These are phyloP conservation scores for Pseudorasbora parva DNA, from an alignment of 2,113 vertebrate species.

Conservation along the genomic window DNA sequence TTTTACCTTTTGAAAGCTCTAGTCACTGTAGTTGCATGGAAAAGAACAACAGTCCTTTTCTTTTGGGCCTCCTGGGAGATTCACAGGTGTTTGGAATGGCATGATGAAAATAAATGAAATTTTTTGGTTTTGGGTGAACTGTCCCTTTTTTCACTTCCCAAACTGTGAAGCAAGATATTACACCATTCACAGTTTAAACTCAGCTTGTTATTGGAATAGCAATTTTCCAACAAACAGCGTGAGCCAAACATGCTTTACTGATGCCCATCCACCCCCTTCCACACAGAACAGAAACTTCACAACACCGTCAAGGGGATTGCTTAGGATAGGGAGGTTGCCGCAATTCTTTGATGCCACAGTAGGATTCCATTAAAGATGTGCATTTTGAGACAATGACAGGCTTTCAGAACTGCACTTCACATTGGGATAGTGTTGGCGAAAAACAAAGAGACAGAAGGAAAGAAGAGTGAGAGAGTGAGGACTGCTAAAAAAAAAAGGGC, in stretches of 20 bases:
- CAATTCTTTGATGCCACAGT: slow-evolving; percentile 47
- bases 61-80: neutral
- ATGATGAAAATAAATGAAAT: slow-evolving; percentile 9
- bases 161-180: slow-evolving; percentile 19
- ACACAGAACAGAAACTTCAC: slow-evolving; percentile 30
- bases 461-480: slow-evolving; percentile 23
- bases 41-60: neutral
- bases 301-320: slow-evolving; percentile 34
- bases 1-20: neutral
- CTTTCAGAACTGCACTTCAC: slow-evolving; percentile 42
- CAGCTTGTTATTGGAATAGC: slow-evolving; percentile 24
- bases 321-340: neutral
- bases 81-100: neutral
- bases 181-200: slow-evolving; percentile 20
- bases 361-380: slow-evolving; percentile 56
- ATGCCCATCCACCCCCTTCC: slow-evolving; percentile 19
- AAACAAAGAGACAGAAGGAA: slow-evolving; percentile 26
- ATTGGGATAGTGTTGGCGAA: slow-evolving; percentile 4
- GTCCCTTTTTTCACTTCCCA: neutral
- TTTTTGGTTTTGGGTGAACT: neutral
- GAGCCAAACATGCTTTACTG: slow-evolving; percentile 29
- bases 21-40: neutral
- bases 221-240: slow-evolving; percentile 21
- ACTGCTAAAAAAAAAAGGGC: slow-evolving; percentile 43
- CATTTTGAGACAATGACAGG: slow-evolving; percentile 45